phyloP scores from a whole-genome alignment of 2,113 vertebrate genomes.

The Theropithecus gelada region DNA sequence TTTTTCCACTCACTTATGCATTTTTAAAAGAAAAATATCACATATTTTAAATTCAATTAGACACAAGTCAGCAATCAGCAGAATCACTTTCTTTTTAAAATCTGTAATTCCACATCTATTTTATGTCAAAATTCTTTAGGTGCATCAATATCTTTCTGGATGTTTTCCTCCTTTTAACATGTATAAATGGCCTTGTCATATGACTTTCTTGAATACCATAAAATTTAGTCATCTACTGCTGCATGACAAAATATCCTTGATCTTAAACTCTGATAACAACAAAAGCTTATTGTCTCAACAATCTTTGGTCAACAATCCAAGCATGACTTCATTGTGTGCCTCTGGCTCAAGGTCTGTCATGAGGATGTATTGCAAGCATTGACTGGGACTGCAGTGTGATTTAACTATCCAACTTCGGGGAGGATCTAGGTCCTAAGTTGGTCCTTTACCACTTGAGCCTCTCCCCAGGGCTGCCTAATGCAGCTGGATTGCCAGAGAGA shows the following conservation, averaged over 20 bases:
- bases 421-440: neutral
- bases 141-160: neutral
- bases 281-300: neutral
- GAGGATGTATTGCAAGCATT: neutral
- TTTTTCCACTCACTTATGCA: neutral
- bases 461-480: neutral
- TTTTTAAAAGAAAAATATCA: neutral
- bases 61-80: neutral
- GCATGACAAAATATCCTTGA: neutral
- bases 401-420: neutral
- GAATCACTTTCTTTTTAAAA: neutral
- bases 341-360: neutral
- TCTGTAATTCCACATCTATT: neutral
- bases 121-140: neutral
- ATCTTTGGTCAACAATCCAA: neutral
- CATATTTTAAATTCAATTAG: neutral
- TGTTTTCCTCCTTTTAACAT: neutral
- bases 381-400: neutral
- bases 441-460: fast-evolving
- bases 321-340: neutral
- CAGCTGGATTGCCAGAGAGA: neutral
- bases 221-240: neutral
- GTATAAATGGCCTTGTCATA: neutral
- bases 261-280: neutral
- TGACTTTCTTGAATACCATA: neutral